Conservation (phyloP, 2,113 vertebrate genomes). For the Azemiops feae region DNA sequence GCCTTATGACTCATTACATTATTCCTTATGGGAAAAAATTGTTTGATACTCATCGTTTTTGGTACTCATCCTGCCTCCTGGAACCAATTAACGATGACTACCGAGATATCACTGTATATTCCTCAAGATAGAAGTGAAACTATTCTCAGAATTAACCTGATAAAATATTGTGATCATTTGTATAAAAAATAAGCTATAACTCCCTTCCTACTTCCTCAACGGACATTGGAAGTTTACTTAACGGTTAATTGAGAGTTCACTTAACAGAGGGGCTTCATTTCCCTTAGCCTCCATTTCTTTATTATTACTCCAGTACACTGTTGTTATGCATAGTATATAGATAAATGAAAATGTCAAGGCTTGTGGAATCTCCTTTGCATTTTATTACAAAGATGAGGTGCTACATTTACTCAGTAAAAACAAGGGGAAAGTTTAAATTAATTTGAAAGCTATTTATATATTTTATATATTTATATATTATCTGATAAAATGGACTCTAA, state of each 20-base stretch:
- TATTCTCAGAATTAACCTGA: not conserved
- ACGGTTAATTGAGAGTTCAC: not conserved
- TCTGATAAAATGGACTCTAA: not conserved
- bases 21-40: no score
- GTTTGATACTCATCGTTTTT: not conserved
- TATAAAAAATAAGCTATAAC: not conserved
- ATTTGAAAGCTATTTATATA: not conserved
- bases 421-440: not conserved
- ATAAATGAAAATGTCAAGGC: not conserved
- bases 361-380: not conserved
- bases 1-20: no score
- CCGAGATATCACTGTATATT: not conserved
- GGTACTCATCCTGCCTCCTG: not conserved
- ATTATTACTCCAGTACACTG: not conserved
- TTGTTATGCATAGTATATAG: not conserved
- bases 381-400: not conserved
- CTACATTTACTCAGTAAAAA: not conserved
- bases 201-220: not conserved
- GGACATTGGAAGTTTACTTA: not conserved
- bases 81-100: not conserved
- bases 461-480: not conserved
- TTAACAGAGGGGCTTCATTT: not conserved
- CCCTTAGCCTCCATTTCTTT: not conserved
- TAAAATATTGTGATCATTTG: not conserved
- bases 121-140: not conserved